These are phyloP conservation scores for Mormyrops attenuatus DNA, from an alignment of 2,797 vertebrate species.

Conservation along the genomic window DNA sequence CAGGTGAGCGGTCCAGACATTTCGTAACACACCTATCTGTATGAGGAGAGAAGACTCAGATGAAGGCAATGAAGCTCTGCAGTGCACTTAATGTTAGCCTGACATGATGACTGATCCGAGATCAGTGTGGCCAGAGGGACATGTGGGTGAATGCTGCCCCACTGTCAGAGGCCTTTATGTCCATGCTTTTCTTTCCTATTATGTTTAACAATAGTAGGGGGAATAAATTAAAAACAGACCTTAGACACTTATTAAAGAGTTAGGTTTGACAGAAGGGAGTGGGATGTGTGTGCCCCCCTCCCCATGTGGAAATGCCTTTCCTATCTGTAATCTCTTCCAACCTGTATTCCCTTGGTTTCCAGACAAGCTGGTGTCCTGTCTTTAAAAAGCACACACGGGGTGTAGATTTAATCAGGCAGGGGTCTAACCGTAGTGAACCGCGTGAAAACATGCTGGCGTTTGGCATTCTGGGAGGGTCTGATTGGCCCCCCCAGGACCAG, in stretches of 20 bases:
- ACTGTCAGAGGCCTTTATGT: neutral
- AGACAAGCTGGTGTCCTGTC: neutral
- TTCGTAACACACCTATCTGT: neutral
- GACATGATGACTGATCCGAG: neutral
- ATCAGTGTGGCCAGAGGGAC: neutral
- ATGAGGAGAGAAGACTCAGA: neutral
- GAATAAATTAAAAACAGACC: constrained; percentile 10
- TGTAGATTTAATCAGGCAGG: constrained; percentile 4
- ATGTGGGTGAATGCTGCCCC: neutral
- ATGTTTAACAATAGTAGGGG: neutral
- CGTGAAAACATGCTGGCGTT: neutral
- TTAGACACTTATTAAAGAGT: constrained; percentile 8
- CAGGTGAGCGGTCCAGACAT: neutral
- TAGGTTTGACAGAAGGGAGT: neutral
- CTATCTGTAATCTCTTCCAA: neutral
- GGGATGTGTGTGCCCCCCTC: neutral
- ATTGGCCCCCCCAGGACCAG: neutral
- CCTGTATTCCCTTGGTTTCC: neutral
- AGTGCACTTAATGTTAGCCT: neutral
- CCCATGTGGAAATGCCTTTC: neutral
- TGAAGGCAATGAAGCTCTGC: neutral
- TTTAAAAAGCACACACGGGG: neutral
- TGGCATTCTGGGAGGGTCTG: neutral
- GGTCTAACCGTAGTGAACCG: neutral
- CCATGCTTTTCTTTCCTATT: neutral